Percentiles rank a stretch among this genome's conserved stretches.
phyloP scores from a whole-genome alignment of 1,140 invertebrate genomes.

The Mya arenaria region DNA sequence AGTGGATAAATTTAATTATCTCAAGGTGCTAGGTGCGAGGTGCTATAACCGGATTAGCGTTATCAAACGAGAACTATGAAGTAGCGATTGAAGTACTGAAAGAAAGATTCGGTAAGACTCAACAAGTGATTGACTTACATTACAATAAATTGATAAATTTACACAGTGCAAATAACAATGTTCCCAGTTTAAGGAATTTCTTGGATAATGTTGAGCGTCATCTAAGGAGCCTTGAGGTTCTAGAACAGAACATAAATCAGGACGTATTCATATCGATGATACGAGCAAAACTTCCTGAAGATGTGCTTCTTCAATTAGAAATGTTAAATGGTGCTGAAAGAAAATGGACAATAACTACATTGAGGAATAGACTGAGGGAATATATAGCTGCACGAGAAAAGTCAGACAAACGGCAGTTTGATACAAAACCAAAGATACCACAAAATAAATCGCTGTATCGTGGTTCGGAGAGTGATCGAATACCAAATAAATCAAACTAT shows the following conservation, averaged over 20 bases:
- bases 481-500: too few relatives aligned
- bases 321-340: background rate
- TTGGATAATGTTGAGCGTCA: background rate
- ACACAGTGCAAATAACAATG: background rate
- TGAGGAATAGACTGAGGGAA: background rate
- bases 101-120: background rate
- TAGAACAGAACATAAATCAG: background rate
- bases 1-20: background rate
- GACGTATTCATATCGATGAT: background rate
- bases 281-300: background rate
- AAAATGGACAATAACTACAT: background rate
- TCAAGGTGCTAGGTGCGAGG: background rate
- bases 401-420: too few relatives aligned
- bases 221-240: background rate
- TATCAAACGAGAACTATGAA: background rate
- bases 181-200: background rate
- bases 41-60: background rate
- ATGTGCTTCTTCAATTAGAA: background rate
- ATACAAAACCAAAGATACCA: too few relatives aligned
- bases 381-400: background rate
- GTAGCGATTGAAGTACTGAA: background rate
- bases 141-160: constrained; percentile 4
- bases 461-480: too few relatives aligned
- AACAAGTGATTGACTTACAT: background rate
- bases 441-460: too few relatives aligned